Base-by-base conservation (phyloP, 2,797 vertebrate genomes). In the Syngnathus rostellatus region DNA sequence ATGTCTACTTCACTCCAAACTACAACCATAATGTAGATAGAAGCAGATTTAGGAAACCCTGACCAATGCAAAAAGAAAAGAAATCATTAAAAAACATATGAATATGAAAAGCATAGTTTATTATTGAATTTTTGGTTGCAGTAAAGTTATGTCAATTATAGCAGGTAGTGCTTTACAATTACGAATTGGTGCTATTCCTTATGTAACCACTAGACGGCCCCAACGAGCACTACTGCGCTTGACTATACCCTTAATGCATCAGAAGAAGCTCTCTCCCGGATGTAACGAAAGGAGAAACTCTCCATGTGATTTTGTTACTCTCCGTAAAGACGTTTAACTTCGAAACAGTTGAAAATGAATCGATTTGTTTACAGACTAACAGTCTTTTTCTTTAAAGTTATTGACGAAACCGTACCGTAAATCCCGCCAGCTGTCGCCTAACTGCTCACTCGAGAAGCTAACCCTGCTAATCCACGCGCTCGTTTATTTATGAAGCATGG, bases 401-500 rank as follows among this genome's bases (percentile, higher is more conserved):
- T 37, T 17, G 1, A 38, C 11, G 25, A 8, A 8, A 57, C 25
- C 14, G 14, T 31, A 31, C 16, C 14, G 37, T 17, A 14, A 57
- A 16, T 57, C 37, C 2, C 31, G 6, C 14, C 14, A 37, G 14
- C 5, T 17, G 6, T 6, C 31, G 19, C n/a, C 0, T 11, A 40
- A 2, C 57, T 21, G n/a, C 1, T 10, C 6, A 37, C 38, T 37
- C 0, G 23, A 63, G 41, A 63, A 46, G 62, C 62, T 50, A 64
- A 50, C 21, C 25, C 46, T 54, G 37, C 58, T 8, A 11, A 58
- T 58, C 38, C 3, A 31, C 0, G 1, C 8, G 6, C 1, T 23
- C 8, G 2, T 3, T 17, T 11, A 7, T 5, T 31, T 17, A 23
- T 12, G 2, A 21, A 68, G 17, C 11, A 94, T 94, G 93, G 90